Evolutionary conservation across 1,140 invertebrate genomes (phyloP).

Genomic region (Platyura marginata): DNA sequence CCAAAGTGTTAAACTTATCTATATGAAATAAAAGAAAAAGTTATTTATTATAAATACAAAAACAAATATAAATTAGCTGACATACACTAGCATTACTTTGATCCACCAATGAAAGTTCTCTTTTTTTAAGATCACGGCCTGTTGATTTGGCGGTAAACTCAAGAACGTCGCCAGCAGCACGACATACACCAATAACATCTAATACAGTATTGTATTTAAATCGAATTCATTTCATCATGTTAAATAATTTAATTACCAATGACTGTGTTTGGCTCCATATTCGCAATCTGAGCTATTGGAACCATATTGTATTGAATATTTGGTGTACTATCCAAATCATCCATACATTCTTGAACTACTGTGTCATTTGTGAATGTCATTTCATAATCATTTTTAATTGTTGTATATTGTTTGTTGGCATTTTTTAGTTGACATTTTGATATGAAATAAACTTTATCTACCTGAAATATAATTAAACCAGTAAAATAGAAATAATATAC

Average conservation of each 20-base stretch:
- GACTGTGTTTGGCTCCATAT: slow-evolving; percentile 40
- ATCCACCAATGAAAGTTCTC: slow-evolving; percentile 80
- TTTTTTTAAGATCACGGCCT: slow-evolving; percentile 71
- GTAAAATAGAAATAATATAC: too few relatives aligned
- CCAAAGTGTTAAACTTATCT: slow-evolving; percentile 57
- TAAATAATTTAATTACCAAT: slow-evolving; percentile 56
- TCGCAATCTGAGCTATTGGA: slow-evolving; percentile 54
- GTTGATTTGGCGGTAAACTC: slow-evolving; percentile 51
- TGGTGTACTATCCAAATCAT: slow-evolving; percentile 50
- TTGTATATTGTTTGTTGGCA: slow-evolving; percentile 79
- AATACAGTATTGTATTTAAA: slow-evolving; percentile 14
- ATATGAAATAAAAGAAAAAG: too few relatives aligned
- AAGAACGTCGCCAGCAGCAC: slow-evolving; percentile 47
- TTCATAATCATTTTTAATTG: slow-evolving; percentile 87
- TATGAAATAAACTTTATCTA: slow-evolving; percentile 77
- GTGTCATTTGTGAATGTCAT: slow-evolving; percentile 77
- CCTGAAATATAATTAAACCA: too few relatives aligned
- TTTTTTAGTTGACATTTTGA: slow-evolving; percentile 64
- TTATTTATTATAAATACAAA: too few relatives aligned
- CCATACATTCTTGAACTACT: slow-evolving; percentile 47
- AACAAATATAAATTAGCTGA: too few relatives aligned
- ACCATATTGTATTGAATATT: slow-evolving; percentile 68
- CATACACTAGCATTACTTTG: slow-evolving; percentile 54
- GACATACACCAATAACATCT: slow-evolving; percentile 88
- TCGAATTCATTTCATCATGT: too few relatives aligned